phyloP scores from a whole-genome alignment of 2,888 invertebrate genomes.

The Elmis aenea region DNA sequence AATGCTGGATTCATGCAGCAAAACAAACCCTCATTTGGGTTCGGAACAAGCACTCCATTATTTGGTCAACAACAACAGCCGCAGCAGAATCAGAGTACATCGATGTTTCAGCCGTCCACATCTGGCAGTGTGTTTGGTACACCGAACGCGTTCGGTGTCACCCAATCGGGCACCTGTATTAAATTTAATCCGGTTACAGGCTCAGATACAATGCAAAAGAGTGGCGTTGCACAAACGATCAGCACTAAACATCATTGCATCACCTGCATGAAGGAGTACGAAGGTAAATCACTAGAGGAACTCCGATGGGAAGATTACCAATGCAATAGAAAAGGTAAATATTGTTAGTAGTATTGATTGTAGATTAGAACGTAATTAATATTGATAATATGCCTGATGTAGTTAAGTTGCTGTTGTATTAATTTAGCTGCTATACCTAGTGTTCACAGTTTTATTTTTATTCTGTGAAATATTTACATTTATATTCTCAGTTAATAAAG shows the following conservation, averaged over 20 bases:
- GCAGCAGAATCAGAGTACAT: no score
- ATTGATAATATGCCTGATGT: no score
- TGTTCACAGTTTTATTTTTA: no score
- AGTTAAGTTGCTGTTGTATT: no score
- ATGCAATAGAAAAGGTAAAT: conserved; percentile 84
- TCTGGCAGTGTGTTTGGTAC: conserved; percentile 49
- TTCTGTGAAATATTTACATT: no score
- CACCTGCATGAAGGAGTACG: conserved; percentile 98
- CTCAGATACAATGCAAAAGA: conserved; percentile 87
- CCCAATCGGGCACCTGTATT: conserved; percentile 65
- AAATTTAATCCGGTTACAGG: conserved; percentile 86
- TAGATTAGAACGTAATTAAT: no score
- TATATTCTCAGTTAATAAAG: no score
- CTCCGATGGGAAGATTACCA: conserved; percentile 89
- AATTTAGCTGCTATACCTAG: no score
- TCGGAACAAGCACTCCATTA: conserved; percentile 14
- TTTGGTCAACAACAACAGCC: conserved; percentile 38
- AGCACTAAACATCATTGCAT: conserved; percentile 95
- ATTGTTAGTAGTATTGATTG: no score
- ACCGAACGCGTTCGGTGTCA: conserved; percentile 44
- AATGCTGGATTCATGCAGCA: conserved; percentile 53
- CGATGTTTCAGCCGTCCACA: conserved; percentile 34
- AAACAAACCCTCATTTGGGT: conserved; percentile 52
- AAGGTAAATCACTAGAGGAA: conserved; percentile 90
- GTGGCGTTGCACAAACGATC: conserved; percentile 77